Conservation (phyloP, 1,140 invertebrate species). For the Leptopilina boulardi region DNA sequence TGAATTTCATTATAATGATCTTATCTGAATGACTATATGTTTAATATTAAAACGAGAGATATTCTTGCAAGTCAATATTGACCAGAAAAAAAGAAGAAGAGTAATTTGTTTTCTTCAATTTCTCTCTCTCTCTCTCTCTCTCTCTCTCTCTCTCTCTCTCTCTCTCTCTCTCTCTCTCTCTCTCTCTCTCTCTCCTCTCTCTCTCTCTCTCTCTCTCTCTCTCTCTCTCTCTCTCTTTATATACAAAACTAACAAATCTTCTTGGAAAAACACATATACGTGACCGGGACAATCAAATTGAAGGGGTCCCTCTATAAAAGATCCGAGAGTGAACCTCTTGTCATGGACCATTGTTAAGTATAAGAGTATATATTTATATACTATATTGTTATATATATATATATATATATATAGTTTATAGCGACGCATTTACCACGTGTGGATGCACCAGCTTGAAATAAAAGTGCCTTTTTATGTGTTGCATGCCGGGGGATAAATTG, state of each 20-base stretch:
- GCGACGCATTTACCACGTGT: slow-evolving; percentile 27
- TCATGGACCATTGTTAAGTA: slow-evolving; percentile 1
- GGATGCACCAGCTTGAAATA: slow-evolving; percentile 35
- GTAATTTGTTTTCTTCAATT: no score
- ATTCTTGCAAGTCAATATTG: no score
- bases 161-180: not conserved
- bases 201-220: not conserved
- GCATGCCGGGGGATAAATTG: slow-evolving; percentile 64
- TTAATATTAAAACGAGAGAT: no score
- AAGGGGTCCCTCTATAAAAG: slow-evolving; percentile 8
- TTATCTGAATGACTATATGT: no score
- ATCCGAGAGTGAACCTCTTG: slow-evolving; percentile 13
- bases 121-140: no score
- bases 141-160: not conserved
- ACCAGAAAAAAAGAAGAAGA: no score
- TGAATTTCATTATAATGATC: no score
- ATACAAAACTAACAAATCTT: slow-evolving; percentile 15
- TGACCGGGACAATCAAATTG: slow-evolving; percentile 12
- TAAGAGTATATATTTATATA: not conserved
- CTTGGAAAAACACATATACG: slow-evolving; percentile 10
- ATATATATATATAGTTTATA: not conserved
- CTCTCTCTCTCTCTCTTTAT: not conserved
- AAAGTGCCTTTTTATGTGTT: slow-evolving; percentile 49
- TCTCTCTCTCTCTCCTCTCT: no score
- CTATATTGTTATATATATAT: not conserved